Evolutionary conservation across 2,113 vertebrate genomes (phyloP).

Genomic region (Ascaphus truei): DNA sequence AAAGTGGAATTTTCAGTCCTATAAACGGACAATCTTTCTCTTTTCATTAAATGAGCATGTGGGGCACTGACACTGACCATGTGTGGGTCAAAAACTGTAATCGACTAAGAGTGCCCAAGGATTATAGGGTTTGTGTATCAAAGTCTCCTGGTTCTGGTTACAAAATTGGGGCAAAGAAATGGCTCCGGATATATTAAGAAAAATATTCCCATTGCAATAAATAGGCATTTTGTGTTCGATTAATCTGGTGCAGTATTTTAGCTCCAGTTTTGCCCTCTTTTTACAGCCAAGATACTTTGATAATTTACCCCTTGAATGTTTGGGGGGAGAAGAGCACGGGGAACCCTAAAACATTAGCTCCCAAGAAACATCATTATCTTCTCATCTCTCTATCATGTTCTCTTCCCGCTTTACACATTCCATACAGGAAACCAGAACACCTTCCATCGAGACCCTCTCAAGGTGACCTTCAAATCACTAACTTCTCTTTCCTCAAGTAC

Average conservation of each 20-base stretch:
- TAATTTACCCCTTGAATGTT: conserved; percentile 1
- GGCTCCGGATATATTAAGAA: neutral
- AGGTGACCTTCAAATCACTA: neutral
- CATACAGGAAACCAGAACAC: neutral
- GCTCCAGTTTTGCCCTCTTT: neutral
- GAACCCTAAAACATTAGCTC: conserved; percentile 15
- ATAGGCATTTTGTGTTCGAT: neutral
- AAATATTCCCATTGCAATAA: neutral
- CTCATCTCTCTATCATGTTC: neutral
- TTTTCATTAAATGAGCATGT: no score
- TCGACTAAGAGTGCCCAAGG: no score
- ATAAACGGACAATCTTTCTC: no score
- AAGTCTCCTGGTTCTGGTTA: no score
- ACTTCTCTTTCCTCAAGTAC: neutral
- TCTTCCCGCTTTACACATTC: neutral
- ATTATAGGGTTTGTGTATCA: no score
- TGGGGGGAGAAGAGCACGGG: neutral
- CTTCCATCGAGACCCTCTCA: neutral
- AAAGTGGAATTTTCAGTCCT: no score
- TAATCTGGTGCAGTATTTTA: neutral
- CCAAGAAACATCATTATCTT: neutral
- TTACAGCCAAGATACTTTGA: neutral
- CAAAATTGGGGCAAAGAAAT: neutral
- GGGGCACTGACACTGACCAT: no score
- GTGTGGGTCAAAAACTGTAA: no score